Evolutionary conservation across 2,113 vertebrate species (phyloP).

Genomic region (Scytalopus superciliaris): DNA sequence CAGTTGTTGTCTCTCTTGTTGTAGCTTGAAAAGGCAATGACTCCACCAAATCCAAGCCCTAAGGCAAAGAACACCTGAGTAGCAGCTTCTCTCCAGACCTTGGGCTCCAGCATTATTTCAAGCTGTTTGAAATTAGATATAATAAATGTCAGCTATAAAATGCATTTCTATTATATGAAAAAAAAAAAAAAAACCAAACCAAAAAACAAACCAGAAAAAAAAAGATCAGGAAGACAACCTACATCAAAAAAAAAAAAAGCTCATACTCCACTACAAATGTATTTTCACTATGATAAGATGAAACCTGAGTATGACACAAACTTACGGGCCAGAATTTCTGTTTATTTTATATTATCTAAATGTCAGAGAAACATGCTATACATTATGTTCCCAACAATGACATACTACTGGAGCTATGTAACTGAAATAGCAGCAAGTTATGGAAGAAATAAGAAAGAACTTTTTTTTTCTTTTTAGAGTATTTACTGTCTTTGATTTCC

Average conservation of each 20-base stretch:
- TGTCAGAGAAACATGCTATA: neutral
- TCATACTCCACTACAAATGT: neutral
- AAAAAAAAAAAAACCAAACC: neutral
- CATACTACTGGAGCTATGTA: neutral
- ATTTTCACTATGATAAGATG: neutral
- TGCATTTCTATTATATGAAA: constrained; percentile 46
- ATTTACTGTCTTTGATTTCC: neutral
- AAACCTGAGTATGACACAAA: neutral
- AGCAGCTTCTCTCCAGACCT: constrained; percentile 96
- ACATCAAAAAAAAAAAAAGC: neutral
- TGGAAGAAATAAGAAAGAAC: neutral
- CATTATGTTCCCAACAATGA: neutral
- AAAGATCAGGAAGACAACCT: neutral
- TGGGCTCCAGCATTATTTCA: constrained; percentile 95
- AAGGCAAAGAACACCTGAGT: constrained; percentile 98
- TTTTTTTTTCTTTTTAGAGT: neutral
- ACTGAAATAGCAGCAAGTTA: neutral
- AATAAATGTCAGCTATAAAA: constrained; percentile 65
- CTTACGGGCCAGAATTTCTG: neutral
- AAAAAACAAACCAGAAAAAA: constrained; percentile 5
- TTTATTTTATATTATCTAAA: neutral
- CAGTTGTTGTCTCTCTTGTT: constrained; percentile 99
- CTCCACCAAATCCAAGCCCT: constrained; percentile 95
- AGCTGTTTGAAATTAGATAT: constrained; percentile 82
- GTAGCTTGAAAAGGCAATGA: constrained; percentile 99